phyloP scores from a whole-genome alignment of 2,888 invertebrate species.

The Pandemis corylana region DNA sequence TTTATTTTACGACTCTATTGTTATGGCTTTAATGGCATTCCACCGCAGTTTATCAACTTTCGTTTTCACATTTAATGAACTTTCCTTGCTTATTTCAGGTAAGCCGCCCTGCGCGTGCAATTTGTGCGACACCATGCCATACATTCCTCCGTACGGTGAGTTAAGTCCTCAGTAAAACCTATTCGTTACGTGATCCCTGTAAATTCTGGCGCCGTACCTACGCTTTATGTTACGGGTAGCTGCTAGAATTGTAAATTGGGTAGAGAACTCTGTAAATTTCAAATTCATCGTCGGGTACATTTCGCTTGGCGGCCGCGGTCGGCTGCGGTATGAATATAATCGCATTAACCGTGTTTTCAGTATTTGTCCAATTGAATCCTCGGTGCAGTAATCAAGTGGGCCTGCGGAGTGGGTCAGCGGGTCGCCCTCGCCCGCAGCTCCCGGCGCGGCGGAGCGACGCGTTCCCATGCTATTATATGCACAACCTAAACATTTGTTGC shows the following conservation, averaged over 20 bases:
- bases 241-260: constrained; percentile 28
- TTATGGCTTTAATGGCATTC: constrained; percentile 25
- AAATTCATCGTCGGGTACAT: constrained; percentile 32
- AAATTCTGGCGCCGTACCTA: neutral
- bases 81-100: constrained; percentile 69
- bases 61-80: constrained; percentile 30
- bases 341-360: constrained; percentile 72
- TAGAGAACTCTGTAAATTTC: constrained; percentile 24
- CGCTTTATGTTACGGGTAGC: constrained; percentile 6
- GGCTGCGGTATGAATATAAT: constrained; percentile 63
- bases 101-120: constrained; percentile 70
- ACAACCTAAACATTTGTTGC: constrained; percentile 61
- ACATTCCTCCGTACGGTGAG: constrained; percentile 68
- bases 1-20: constrained; percentile 36
- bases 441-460: constrained; percentile 38
- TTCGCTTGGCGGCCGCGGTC: constrained; percentile 31
- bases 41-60: constrained; percentile 31
- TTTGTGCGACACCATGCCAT: constrained; percentile 63
- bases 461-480: constrained; percentile 69
- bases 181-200: neutral
- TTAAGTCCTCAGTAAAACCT: constrained; percentile 45
- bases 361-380: constrained; percentile 76
- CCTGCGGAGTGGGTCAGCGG: constrained; percentile 72
- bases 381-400: constrained; percentile 72
- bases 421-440: constrained; percentile 58